Conservation (phyloP, 2,888 invertebrate species). For the Drosophila rubida region DNA sequence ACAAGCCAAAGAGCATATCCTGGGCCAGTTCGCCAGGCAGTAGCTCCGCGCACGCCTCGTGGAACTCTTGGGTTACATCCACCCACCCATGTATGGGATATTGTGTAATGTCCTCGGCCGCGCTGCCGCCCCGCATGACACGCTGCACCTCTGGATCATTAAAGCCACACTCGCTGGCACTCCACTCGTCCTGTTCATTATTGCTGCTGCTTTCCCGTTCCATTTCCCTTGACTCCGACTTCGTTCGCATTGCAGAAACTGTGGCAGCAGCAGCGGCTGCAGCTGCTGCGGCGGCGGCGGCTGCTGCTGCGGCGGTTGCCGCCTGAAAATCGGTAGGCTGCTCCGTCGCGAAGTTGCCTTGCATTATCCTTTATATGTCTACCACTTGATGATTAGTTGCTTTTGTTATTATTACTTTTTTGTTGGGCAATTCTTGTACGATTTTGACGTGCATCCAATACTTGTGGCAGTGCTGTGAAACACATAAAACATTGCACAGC, state of each 20-base stretch:
- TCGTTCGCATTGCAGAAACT: constrained; percentile 44
- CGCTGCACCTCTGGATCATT: constrained; percentile 75
- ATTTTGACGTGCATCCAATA: constrained; percentile 33
- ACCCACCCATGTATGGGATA: constrained; percentile 83
- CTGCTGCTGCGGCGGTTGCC: constrained; percentile 77
- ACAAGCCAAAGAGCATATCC: constrained; percentile 95
- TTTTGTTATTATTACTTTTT: constrained; percentile 13
- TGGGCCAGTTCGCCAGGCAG: constrained; percentile 95
- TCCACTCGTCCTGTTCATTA: constrained; percentile 68
- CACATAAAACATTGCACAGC: not conserved
- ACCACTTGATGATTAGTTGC: constrained; percentile 17
- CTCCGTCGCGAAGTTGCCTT: constrained; percentile 39
- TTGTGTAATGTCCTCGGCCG: constrained; percentile 76
- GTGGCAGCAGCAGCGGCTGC: constrained; percentile 70
- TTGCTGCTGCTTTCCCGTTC: constrained; percentile 42
- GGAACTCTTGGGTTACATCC: constrained; percentile 86
- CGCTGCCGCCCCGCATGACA: constrained; percentile 65
- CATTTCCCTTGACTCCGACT: constrained; percentile 44
- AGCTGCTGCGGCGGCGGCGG: constrained; percentile 67
- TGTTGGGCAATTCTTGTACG: constrained; percentile 10
- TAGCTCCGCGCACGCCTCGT: constrained; percentile 89
- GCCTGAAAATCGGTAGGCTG: constrained; percentile 78
- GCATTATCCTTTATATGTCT: constrained; percentile 35
- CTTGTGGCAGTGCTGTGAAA: constrained; percentile 33
- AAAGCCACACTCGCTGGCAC: constrained; percentile 73